Percentiles rank a stretch among this genome's conserved stretches.
These are phyloP conservation scores for Tragulus kanchil DNA, from an alignment of 2,113 vertebrate species.

Conservation along the genomic window DNA sequence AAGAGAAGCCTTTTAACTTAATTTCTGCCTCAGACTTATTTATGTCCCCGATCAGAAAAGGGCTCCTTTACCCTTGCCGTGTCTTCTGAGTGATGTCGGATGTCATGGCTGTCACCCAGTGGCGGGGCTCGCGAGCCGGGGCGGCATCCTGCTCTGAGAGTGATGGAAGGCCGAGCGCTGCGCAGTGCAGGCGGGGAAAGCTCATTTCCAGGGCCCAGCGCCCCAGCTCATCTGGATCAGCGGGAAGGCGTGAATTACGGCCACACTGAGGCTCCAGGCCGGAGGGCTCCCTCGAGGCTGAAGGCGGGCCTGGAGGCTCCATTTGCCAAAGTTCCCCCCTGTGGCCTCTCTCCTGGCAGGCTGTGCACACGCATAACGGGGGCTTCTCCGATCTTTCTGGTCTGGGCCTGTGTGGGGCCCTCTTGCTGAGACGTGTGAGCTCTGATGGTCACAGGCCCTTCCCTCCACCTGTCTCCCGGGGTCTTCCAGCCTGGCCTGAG, in stretches of 20 bases:
- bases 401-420: background rate
- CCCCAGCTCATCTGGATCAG: conserved; percentile 22
- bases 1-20: conserved; percentile 67
- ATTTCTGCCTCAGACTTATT: conserved; percentile 27
- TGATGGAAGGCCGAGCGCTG: background rate
- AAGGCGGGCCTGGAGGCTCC: conserved; percentile 39
- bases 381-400: conserved; percentile 24
- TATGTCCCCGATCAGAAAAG: conserved; percentile 51
- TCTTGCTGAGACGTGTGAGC: background rate
- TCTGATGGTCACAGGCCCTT: background rate
- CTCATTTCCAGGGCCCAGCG: conserved; percentile 41
- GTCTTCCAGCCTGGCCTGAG: background rate
- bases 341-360: conserved; percentile 52
- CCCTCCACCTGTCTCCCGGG: background rate
- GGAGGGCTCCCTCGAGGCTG: background rate
- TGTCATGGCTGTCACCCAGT: conserved; percentile 30
- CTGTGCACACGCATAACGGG: background rate
- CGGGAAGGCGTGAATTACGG: conserved; percentile 21
- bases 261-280: background rate
- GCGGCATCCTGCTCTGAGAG: conserved; percentile 73
- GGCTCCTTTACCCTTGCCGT: conserved; percentile 70
- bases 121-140: background rate
- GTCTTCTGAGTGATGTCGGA: conserved; percentile 69
- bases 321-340: conserved; percentile 76
- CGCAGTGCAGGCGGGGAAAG: conserved; percentile 61